Base-by-base conservation (phyloP, 2,113 vertebrate genomes). In the Leucoraja erinaceus region DNA sequence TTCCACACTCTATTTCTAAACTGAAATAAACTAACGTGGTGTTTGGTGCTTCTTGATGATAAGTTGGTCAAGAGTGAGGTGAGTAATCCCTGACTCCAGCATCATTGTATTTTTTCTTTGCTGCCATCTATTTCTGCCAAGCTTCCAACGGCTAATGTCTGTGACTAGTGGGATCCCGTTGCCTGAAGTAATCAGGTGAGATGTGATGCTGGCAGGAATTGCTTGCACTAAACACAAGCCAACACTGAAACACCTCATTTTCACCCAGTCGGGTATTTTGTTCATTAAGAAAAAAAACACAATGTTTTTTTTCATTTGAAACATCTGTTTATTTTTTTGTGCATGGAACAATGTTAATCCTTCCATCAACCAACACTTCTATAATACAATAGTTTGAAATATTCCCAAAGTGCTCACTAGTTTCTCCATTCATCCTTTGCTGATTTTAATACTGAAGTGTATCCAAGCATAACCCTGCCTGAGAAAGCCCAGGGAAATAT, bases 41-140 rank as follows among this genome's bases (percentile, higher is more conserved):
- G 95, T 94, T 94, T 93, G 95, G 94, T 88, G 96, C 94, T 93
- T 94, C 63, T n/a, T 54, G 38, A 28, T 70, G 66, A 54, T 33
- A 81, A 66, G 84, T 93, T 20, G 94, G 93, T 56, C 93, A 94
- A 94, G 76, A 88, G 74, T 94, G 61, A 75, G 91, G 74, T 94
- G 61, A 75, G 38, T 22, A 59, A 92, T 94, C 95, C 79, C 93
- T 93, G 93, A 93, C 77, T 93, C 94, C 28, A n/a, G 76, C 76
- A 93, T 92, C 92, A 22, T 93, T 94, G 61, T 90, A 1, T 61
- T 93, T 94, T 84, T 94, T 93, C 20, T 74, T 18, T 31, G n/a
- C 31, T 70, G 61, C 10, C 81, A 33, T 91, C 68, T 14, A 1
- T 91, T 28, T 93, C 72, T 95, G 94, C 94, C 93, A 93, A 61